These are phyloP conservation scores for Gorilla gorilla DNA, from an alignment of 2,113 vertebrate genomes.

Conservation along the genomic window DNA sequence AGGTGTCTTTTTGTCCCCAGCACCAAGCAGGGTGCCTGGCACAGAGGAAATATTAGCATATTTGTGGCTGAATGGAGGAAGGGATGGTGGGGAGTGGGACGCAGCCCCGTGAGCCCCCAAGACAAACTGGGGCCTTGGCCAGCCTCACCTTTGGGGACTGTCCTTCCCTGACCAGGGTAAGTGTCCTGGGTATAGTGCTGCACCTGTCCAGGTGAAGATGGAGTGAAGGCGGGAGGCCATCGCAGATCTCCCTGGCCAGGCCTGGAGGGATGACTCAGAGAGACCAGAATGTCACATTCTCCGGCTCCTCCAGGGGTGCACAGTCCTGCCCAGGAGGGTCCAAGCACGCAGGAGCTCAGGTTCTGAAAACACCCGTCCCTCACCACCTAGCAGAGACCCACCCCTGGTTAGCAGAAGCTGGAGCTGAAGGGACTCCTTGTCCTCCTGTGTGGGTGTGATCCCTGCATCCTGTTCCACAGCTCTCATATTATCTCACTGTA, in stretches of 20 bases:
- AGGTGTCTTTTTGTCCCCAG: neutral
- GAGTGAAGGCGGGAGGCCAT: neutral
- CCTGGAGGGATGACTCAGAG: neutral
- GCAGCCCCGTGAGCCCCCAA: neutral
- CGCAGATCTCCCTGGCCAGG: neutral
- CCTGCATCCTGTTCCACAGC: neutral
- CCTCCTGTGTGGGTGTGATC: neutral
- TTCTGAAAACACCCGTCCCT: neutral
- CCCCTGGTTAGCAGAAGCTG: neutral
- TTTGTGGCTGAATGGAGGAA: neutral
- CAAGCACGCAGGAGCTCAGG: neutral
- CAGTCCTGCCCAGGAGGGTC: neutral
- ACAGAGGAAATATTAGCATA: neutral
- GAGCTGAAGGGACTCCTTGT: neutral
- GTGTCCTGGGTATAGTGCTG: neutral
- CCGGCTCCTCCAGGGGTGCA: neutral
- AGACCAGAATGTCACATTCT: neutral
- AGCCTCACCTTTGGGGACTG: neutral
- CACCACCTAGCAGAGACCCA: neutral
- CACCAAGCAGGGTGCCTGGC: neutral
- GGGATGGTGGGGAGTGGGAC: neutral
- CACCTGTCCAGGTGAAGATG: neutral
- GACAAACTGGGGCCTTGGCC: neutral
- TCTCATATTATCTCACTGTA: neutral
- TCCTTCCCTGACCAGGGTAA: neutral